phyloP scores from a whole-genome alignment of 1,140 invertebrate species.

The Tetragonula clypearis region DNA sequence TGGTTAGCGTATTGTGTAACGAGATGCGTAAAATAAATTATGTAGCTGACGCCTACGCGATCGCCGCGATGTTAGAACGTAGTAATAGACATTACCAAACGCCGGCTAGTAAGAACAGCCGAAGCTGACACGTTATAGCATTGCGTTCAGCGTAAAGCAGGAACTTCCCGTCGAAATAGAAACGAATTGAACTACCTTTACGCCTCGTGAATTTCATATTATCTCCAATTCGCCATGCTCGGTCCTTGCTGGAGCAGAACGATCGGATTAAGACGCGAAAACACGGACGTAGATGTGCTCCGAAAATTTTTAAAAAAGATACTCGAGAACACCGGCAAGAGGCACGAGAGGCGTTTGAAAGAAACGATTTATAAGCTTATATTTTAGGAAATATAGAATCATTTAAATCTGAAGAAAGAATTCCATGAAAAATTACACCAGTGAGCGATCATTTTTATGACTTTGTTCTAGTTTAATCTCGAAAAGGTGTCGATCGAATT shows the following conservation, averaged over 20 bases:
- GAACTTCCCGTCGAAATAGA: slow-evolving; percentile 72
- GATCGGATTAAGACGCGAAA: slow-evolving; percentile 56
- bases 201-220: slow-evolving; percentile 68
- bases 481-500: background rate
- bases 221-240: slow-evolving; percentile 56
- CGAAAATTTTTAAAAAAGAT: slow-evolving; percentile 13
- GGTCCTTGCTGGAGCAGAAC: slow-evolving; percentile 61
- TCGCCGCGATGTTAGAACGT: background rate
- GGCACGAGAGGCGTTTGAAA: no score
- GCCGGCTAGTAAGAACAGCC: slow-evolving; percentile 53
- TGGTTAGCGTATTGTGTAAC: slow-evolving; percentile 31
- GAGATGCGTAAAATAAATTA: slow-evolving; percentile 9
- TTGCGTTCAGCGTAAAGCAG: slow-evolving; percentile 63
- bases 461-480: no score
- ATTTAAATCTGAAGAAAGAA: no score
- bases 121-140: slow-evolving; percentile 58
- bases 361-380: no score
- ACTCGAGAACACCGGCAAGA: no score
- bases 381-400: no score
- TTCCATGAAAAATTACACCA: no score
- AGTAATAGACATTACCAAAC: slow-evolving; percentile 27
- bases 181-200: slow-evolving; percentile 67
- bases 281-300: slow-evolving; percentile 23
- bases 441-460: no score
- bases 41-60: slow-evolving; percentile 20